Base-by-base conservation (phyloP, 2,113 vertebrate species). In the Pelecanus crispus region DNA sequence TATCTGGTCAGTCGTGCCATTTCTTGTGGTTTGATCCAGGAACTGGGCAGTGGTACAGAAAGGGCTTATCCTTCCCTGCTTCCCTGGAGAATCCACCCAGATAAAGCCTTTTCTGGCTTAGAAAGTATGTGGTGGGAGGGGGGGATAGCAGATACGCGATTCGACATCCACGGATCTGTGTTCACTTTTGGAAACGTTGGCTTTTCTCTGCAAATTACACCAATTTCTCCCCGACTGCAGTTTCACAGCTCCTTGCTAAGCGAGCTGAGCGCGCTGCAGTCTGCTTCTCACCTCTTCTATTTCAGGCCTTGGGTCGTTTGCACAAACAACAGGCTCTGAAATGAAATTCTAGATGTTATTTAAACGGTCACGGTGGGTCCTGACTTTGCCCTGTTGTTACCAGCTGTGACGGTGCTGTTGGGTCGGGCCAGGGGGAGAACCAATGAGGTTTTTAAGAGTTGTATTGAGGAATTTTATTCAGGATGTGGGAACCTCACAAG, bases 1-100 rank as follows among this genome's bases (percentile, higher is more conserved):
- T 34, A 4, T 12, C 31, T 6, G 42, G 3, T 15, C 62, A 20
- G 85, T 26, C 0, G 4, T 3, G 55, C 13, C 0, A 0, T 11
- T 22, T 8, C 2, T 26, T 13, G 15, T 31, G 17, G 6, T 18
- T 45, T 55, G 81, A 44, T 31, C 58, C 75, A 13, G 73, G 67
- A 70, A 6, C 65, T 50, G 68, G 86, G 73, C 87, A 50, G 74
- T 28, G 80, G 70, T 79, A 72, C 53, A 29, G 79, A 7, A 90
- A 59, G 22, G 25, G 47, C 55, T 93, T 40, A 31, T 67, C 83
- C 65, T 47, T 24, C 47, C 25, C 52, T 47, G 28, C 34, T 53
- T 56, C 32, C 49, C 50, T 42, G 13, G 63, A 52, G 81, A 94
- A 84, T 65, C 67, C 53, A 47, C n/a, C 44, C 11, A 9, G 53